Percentiles rank a stretch among this genome's conserved stretches.
These are phyloP conservation scores for Trinectes maculatus DNA, from an alignment of 2,113 vertebrate genomes.

Conservation along the genomic window DNA sequence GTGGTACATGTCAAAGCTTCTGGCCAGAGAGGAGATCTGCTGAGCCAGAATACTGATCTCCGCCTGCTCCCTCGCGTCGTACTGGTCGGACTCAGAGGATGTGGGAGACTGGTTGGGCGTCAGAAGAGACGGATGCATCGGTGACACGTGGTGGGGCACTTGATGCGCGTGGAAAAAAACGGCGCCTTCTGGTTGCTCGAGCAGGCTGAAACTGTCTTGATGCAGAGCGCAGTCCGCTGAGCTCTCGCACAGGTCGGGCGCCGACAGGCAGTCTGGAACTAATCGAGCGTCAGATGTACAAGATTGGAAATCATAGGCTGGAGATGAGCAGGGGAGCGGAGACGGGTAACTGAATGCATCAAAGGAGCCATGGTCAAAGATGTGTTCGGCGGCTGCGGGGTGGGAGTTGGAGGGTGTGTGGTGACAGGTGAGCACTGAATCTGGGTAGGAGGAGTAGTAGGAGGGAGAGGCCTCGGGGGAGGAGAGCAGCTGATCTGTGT, in stretches of 20 bases:
- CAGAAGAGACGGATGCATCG: constrained; percentile 32
- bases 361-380: constrained; percentile 44
- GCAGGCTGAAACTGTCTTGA: constrained; percentile 60
- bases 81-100: constrained; percentile 31
- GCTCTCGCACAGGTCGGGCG: constrained; percentile 51
- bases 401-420: constrained; percentile 43
- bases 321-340: constrained; percentile 43
- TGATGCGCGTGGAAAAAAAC: constrained; percentile 38
- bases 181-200: constrained; percentile 58
- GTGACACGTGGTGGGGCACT: constrained; percentile 21
- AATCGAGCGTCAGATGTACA: constrained; percentile 57
- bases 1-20: constrained; percentile 76
- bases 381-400: constrained; percentile 14
- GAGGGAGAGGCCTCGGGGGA: constrained; percentile 63
- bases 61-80: constrained; percentile 66
- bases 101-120: constrained; percentile 57
- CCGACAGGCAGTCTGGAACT: constrained; percentile 72
- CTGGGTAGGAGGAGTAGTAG: constrained; percentile 53
- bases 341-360: not conserved
- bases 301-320: constrained; percentile 51
- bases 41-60: constrained; percentile 83
- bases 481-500: constrained; percentile 57
- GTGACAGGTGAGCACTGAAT: constrained; percentile 39
- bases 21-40: constrained; percentile 85
- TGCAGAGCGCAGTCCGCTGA: constrained; percentile 62